A percentile compares a stretch with the other conserved stretches of the same genome.
phyloP scores from a whole-genome alignment of 2,888 invertebrate genomes.

The Tipula confusa region DNA sequence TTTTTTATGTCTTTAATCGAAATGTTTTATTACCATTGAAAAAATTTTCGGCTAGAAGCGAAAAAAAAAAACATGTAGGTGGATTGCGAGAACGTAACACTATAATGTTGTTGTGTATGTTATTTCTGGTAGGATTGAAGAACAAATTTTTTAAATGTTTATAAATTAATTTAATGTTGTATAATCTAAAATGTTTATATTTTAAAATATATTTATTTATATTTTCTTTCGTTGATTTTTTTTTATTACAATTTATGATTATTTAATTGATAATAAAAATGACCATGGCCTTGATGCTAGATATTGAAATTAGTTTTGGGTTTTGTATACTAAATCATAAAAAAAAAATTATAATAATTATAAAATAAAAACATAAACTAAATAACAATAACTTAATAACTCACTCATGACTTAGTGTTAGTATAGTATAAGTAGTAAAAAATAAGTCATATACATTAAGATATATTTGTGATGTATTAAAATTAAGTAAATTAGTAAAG shows the following conservation, averaged over 20 bases:
- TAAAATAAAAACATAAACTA: neutral
- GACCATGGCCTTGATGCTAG: neutral
- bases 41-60: neutral
- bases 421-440: neutral
- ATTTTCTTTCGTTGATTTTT: slow-evolving; percentile 16
- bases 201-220: neutral
- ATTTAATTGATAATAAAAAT: slow-evolving; percentile 15
- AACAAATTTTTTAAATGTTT: neutral
- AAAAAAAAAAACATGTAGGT: neutral
- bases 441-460: neutral
- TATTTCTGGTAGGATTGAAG: neutral
- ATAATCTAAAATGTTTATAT: slow-evolving; percentile 17
- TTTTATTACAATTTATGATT: slow-evolving; percentile 9
- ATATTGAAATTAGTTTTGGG: neutral
- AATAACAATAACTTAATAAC: neutral
- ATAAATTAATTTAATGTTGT: slow-evolving; percentile 3
- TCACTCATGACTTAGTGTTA: neutral
- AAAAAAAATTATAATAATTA: neutral
- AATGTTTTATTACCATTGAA: neutral
- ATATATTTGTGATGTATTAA: neutral
- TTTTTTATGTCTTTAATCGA: slow-evolving; percentile 20
- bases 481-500: neutral
- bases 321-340: neutral
- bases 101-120: neutral
- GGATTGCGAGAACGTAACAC: neutral